phyloP scores from a whole-genome alignment of 2,888 invertebrate species.

The Athalia circularis region DNA sequence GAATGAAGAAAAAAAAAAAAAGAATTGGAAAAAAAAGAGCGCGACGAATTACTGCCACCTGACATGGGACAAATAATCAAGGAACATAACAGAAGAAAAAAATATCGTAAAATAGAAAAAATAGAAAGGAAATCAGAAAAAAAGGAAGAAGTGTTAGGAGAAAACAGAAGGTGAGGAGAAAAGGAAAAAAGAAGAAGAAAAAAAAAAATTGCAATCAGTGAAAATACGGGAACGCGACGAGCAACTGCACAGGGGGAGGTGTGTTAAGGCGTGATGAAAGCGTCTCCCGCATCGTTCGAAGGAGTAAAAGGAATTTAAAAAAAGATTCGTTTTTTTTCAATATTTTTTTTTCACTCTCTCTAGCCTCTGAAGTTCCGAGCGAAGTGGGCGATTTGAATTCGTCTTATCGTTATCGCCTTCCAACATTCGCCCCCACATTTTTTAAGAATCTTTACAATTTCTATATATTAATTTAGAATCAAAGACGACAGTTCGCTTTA shows the following conservation, averaged over 20 bases:
- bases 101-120: not conserved
- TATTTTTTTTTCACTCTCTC: conserved; percentile 12
- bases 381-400: not conserved
- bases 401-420: conserved; percentile 5
- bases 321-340: not conserved
- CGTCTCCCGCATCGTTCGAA: not conserved
- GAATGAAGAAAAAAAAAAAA: conserved; percentile 49
- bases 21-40: conserved; percentile 62
- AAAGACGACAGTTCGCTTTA: not conserved
- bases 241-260: not conserved
- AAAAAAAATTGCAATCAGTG: conserved; percentile 27
- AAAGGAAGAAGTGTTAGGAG: not conserved
- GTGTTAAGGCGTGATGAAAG: conserved; percentile 14
- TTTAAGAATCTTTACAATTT: not conserved
- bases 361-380: conserved; percentile 2
- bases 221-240: conserved; percentile 3
- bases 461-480: no score
- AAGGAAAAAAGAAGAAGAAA: not conserved
- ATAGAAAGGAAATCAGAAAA: not conserved
- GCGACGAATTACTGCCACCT: conserved; percentile 25
- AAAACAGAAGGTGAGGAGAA: not conserved
- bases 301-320: conserved; percentile 16
- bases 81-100: conserved; percentile 25
- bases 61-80: conserved; percentile 32
- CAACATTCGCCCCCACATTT: conserved; percentile 20